These are phyloP conservation scores for Sternotherus odoratus DNA, from an alignment of 2,797 vertebrate genomes.

Conservation along the genomic window DNA sequence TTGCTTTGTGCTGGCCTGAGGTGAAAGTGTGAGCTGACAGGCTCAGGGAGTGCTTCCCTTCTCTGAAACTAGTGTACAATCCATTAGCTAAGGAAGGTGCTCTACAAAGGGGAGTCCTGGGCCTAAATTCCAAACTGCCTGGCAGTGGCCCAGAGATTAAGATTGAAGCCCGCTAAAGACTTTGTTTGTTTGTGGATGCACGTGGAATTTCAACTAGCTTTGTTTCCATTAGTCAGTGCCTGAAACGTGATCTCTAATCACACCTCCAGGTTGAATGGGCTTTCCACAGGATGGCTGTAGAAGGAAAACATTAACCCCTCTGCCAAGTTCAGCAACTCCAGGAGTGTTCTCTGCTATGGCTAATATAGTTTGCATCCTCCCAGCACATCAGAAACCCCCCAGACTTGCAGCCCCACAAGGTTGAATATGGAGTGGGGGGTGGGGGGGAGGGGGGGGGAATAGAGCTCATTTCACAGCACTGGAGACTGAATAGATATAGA, in stretches of 20 bases:
- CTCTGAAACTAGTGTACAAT: background rate
- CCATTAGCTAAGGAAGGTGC: conserved; percentile 16
- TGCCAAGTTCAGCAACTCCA: background rate
- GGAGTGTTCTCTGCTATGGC: conserved; percentile 9
- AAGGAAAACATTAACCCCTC: conserved; percentile 38
- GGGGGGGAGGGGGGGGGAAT: background rate
- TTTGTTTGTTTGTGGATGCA: conserved; percentile 18
- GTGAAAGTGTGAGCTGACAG: conserved; percentile 25
- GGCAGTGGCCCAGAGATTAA: conserved; percentile 9
- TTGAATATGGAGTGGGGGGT: conserved; percentile 11
- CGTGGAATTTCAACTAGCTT: conserved; percentile 41
- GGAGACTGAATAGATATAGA: too few relatives aligned
- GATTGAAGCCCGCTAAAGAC: conserved; percentile 12
- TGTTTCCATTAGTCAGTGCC: conserved; percentile 35
- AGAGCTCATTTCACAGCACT: fast-evolving
- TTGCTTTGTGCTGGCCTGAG: conserved; percentile 9
- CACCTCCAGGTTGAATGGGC: conserved; percentile 9
- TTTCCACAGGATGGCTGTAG: conserved; percentile 25
- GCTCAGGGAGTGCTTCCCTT: background rate
- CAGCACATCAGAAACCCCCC: conserved; percentile 16
- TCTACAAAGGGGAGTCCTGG: conserved; percentile 24
- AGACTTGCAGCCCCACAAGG: conserved; percentile 28
- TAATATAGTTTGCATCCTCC: conserved; percentile 12
- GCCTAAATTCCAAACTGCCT: conserved; percentile 45
- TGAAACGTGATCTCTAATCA: conserved; percentile 54